Percentiles rank a stretch among this genome's conserved stretches.
Conservation (phyloP, 1,140 invertebrate species). For the Cylas formicarius region DNA sequence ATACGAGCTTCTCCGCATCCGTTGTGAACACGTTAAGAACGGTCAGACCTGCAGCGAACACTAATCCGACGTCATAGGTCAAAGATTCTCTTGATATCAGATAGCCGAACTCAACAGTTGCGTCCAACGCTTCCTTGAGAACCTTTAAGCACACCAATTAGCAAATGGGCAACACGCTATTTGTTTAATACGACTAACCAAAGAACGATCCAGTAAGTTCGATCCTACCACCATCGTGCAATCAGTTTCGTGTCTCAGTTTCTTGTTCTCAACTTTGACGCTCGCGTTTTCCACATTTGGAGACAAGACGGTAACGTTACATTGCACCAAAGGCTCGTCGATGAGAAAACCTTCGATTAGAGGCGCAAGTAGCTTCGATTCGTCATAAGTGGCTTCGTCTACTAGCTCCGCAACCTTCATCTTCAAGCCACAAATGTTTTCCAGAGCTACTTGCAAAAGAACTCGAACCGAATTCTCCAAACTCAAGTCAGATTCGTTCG, state of each 20-base stretch:
- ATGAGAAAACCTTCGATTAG: constrained; percentile 50
- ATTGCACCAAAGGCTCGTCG: constrained; percentile 54
- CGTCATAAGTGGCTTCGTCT: constrained; percentile 46
- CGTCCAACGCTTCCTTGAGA: constrained; percentile 39
- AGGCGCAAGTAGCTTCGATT: constrained; percentile 47
- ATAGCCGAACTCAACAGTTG: constrained; percentile 45
- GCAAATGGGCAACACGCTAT: not conserved
- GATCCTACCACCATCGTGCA: constrained; percentile 50
- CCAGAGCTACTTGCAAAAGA: constrained; percentile 65
- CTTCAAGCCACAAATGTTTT: constrained; percentile 63
- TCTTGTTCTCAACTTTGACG: constrained; percentile 55
- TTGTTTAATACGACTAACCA: constrained; percentile 6
- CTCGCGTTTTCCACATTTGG: constrained; percentile 47
- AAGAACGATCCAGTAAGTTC: constrained; percentile 38
- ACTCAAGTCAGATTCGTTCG: constrained; percentile 48
- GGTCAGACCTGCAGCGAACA: constrained; percentile 31
- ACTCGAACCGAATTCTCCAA: constrained; percentile 44
- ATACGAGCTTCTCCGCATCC: constrained; percentile 43
- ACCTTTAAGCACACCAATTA: constrained; percentile 30
- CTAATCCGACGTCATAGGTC: constrained; percentile 23
- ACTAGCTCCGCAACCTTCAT: constrained; percentile 66
- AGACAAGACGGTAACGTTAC: constrained; percentile 46
- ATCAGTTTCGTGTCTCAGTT: constrained; percentile 50
- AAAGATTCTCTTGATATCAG: constrained; percentile 45
- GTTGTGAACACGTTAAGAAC: constrained; percentile 43